These are phyloP conservation scores for Drosophila kohkoa DNA, from an alignment of 1,140 invertebrate genomes.

Conservation along the genomic window DNA sequence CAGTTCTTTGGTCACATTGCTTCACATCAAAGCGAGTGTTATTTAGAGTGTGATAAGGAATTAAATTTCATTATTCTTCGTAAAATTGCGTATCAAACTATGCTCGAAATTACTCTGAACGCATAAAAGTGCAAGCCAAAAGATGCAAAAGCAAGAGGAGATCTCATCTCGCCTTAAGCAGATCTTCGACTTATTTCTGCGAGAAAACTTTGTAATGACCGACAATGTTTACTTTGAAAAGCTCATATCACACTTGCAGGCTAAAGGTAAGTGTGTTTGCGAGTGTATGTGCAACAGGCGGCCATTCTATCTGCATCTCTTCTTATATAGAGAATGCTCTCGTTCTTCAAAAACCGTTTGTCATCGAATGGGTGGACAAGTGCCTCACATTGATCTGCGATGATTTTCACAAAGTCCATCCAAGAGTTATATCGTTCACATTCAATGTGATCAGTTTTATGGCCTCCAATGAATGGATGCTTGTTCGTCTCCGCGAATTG, in stretches of 20 bases:
- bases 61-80: slow-evolving; percentile 62
- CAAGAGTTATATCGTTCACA: slow-evolving; percentile 82
- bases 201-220: slow-evolving; percentile 84
- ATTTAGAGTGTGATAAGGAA: slow-evolving; percentile 67
- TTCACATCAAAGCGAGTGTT: slow-evolving; percentile 49
- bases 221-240: slow-evolving; percentile 86
- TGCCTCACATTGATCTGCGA: slow-evolving; percentile 62
- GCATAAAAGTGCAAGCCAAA: slow-evolving; percentile 27
- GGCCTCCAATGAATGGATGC: slow-evolving; percentile 72
- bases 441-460: slow-evolving; percentile 79
- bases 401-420: slow-evolving; percentile 67
- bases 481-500: slow-evolving; percentile 66
- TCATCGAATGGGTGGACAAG: slow-evolving; percentile 76
- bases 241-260: slow-evolving; percentile 85
- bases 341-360: slow-evolving; percentile 65
- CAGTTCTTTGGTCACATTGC: slow-evolving; percentile 45
- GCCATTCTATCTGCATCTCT: slow-evolving; percentile 27
- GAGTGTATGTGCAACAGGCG: slow-evolving; percentile 32
- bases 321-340: slow-evolving; percentile 57
- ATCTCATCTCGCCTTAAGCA: slow-evolving; percentile 62
- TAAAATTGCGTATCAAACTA: slow-evolving; percentile 62
- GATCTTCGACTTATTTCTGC: slow-evolving; percentile 84
- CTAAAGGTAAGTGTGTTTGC: slow-evolving; percentile 68
- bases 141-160: slow-evolving; percentile 77
- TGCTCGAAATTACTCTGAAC: slow-evolving; percentile 31